Percentiles rank a stretch among this genome's conserved stretches.
Conservation (phyloP, 92 coral and sea anemone genomes). For the Pocillopora grandis region DNA sequence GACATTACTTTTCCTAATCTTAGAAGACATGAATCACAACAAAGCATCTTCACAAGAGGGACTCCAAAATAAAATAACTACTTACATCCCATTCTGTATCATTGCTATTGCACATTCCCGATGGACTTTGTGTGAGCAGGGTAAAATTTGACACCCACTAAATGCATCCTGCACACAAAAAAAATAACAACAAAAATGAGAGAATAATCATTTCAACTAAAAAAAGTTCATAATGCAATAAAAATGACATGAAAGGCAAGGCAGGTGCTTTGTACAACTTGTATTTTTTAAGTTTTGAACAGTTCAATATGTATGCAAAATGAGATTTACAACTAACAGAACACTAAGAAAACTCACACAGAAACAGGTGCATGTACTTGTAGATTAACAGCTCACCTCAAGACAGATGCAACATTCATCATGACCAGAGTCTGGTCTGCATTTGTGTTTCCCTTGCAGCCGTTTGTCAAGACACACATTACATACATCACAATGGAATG, state of each 20-base stretch:
- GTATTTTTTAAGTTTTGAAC: too few relatives aligned
- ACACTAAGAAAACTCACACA: too few relatives aligned
- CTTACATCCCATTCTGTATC: conserved; percentile 3
- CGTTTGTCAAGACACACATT: conserved; percentile 71
- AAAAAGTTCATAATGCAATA: too few relatives aligned
- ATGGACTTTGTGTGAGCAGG: conserved; percentile 76
- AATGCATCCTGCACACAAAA: conserved; percentile 58
- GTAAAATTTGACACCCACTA: conserved; percentile 61
- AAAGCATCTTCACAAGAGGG: too few relatives aligned
- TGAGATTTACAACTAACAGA: too few relatives aligned
- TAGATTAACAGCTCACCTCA: conserved; percentile 41
- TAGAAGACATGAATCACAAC: too few relatives aligned
- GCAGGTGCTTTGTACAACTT: too few relatives aligned
- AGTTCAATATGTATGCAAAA: too few relatives aligned
- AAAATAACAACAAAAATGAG: background rate
- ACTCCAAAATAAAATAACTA: too few relatives aligned
- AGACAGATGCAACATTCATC: conserved; percentile 76
- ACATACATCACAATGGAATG: conserved; percentile 82
- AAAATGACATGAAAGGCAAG: too few relatives aligned
- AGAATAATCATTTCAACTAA: background rate
- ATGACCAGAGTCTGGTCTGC: conserved; percentile 72
- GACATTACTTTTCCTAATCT: too few relatives aligned
- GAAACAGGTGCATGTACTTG: too few relatives aligned
- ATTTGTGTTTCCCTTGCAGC: conserved; percentile 65
- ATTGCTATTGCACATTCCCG: conserved; percentile 55